These are phyloP conservation scores for Magallana angulata DNA, from an alignment of 1,140 invertebrate genomes.

Conservation along the genomic window DNA sequence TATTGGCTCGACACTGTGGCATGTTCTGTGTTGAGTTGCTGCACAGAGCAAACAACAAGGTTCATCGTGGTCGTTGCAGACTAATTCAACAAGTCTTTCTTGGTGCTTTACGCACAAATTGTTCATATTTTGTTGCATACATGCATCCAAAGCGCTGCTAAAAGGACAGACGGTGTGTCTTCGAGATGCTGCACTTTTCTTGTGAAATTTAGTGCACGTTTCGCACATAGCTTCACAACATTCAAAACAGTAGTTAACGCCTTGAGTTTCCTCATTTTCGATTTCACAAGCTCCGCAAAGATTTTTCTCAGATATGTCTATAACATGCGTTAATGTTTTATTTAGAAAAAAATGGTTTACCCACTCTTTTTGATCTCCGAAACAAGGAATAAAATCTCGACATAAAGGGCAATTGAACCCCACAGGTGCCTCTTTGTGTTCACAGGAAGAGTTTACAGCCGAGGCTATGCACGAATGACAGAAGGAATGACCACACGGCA, in stretches of 20 bases:
- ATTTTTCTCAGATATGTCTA: neutral
- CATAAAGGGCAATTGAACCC: neutral
- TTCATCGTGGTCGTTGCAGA: neutral
- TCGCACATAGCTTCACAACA: neutral
- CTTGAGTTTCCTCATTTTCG: neutral
- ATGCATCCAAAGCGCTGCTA: neutral
- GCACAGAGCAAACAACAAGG: neutral
- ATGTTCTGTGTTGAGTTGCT: neutral
- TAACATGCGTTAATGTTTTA: neutral
- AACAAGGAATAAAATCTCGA: neutral
- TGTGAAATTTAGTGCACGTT: neutral
- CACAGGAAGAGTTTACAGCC: neutral
- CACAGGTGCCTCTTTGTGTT: neutral
- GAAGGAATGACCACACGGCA: neutral
- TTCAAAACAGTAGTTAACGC: neutral
- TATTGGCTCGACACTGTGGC: neutral
- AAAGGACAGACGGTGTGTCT: neutral
- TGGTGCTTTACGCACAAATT: neutral
- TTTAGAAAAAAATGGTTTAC: neutral
- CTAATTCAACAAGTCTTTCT: neutral
- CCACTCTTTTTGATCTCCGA: neutral
- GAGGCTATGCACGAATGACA: neutral
- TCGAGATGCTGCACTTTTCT: neutral
- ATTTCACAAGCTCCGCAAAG: neutral
- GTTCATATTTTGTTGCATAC: neutral